Conservation (phyloP, 35 echinoderm and acorn worm species). For the Holothuria glaberrima region DNA sequence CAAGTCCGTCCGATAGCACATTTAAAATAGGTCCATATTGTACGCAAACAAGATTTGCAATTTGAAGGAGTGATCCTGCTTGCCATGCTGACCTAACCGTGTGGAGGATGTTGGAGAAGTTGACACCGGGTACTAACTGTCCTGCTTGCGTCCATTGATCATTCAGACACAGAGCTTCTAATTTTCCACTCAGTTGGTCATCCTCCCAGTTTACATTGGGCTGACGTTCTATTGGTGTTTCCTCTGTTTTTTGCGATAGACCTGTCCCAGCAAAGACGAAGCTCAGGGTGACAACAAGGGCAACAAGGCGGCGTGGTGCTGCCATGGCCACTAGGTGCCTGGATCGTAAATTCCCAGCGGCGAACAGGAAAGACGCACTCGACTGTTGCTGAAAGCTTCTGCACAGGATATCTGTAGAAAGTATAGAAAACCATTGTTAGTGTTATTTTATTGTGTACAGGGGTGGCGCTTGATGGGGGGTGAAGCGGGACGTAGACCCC, state of each 20-base stretch:
- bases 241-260: not conserved
- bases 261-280: too few relatives aligned
- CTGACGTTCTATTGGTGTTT: not conserved
- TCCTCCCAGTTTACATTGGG: not conserved
- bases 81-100: conserved; percentile 32
- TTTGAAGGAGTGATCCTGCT: not conserved
- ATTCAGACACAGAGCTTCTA: not conserved
- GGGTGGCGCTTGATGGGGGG: too few relatives aligned
- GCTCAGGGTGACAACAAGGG: too few relatives aligned
- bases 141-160: not conserved
- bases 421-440: too few relatives aligned
- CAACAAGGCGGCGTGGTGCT: too few relatives aligned
- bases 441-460: too few relatives aligned
- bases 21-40: conserved; percentile 23
- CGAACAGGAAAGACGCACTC: too few relatives aligned
- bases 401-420: too few relatives aligned
- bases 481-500: too few relatives aligned
- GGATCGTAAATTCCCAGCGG: too few relatives aligned
- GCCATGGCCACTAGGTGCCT: too few relatives aligned
- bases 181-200: not conserved
- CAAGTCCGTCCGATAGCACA: conserved; percentile 22
- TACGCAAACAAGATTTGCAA: conserved; percentile 3
- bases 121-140: conserved; percentile 10
- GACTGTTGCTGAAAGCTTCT: too few relatives aligned
- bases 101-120: not conserved